Percentiles rank a stretch among this genome's conserved stretches.
Conservation (phyloP, 2,797 vertebrate genomes). For the Cyclopterus lumpus region DNA sequence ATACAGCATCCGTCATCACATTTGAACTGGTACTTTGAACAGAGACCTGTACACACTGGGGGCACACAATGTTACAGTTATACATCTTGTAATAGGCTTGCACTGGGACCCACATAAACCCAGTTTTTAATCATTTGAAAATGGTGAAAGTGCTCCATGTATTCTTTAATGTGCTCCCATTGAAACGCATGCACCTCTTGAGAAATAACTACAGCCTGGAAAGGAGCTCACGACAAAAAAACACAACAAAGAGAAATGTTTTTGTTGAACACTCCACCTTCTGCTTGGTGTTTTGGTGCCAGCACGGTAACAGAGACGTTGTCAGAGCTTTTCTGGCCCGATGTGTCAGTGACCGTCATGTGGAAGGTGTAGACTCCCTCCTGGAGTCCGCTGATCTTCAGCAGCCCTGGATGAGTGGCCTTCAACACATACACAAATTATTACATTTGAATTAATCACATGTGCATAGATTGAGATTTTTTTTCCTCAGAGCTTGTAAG, state of each 20-base stretch:
- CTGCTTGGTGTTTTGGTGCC: slow-evolving; percentile 84
- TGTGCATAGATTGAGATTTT: not conserved
- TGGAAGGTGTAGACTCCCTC: slow-evolving; percentile 91
- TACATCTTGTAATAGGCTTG: not conserved
- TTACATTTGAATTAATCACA: not conserved
- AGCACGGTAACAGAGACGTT: slow-evolving; percentile 91
- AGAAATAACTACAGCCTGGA: not conserved
- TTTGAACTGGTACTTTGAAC: slow-evolving; percentile 94
- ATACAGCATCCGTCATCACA: slow-evolving; percentile 96
- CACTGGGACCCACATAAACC: not conserved
- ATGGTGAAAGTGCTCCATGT: not conserved
- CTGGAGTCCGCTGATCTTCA: slow-evolving; percentile 90
- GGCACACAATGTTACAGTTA: not conserved
- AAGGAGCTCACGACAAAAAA: not conserved
- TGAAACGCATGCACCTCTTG: not conserved
- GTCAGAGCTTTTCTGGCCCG: slow-evolving; percentile 90
- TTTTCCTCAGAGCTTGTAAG: not conserved
- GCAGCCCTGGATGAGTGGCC: slow-evolving; percentile 91
- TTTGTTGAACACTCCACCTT: slow-evolving; percentile 77
- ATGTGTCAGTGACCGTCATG: slow-evolving; percentile 89
- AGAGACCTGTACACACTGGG: slow-evolving; percentile 88
- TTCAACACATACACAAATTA: slow-evolving; percentile 56
- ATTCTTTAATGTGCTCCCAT: not conserved
- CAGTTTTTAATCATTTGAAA: not conserved
- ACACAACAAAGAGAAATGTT: not conserved